Base-by-base conservation (phyloP, 2,888 invertebrate genomes). In the Orchesella flavescens region DNA sequence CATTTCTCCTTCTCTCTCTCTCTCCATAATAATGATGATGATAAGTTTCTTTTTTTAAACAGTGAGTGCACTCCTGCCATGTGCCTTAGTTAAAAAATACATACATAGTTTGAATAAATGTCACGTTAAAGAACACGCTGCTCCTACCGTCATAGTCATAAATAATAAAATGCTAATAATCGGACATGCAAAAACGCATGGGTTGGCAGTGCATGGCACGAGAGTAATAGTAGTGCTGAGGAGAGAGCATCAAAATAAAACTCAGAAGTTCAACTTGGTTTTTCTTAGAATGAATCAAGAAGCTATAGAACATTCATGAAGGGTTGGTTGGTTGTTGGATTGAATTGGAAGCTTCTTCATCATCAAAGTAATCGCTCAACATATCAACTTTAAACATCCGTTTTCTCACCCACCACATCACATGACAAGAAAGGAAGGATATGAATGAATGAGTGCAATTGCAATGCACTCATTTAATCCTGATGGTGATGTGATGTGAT, bases 361-460 rank as follows among this genome's bases (percentile, higher is more conserved):
- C 71, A 78, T 69, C n/a, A 34, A 2, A 34, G 34, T 34, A 78
- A 69, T 78, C 78, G 21, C 77, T 34, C 3, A 34, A 34, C 34
- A 34, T n/a, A n/a, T 34, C 34, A 34, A 34, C 34, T 34, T 34
- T 34, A 57, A 3, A 68, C 66, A 78, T 78, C 71, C 77, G 71
- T 78, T 78, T 78, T 78, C 77, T 61, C 77, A 78, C 24, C 19
- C n/a, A n/a, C 5, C 44, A 43, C 69, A 53, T 15, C 10, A 53
- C 53, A 34, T 34, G 34, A 7, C 34, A 34, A 34, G 2, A 34
- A n/a, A 53, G 53, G 17, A 53, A 53, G 17, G 53, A 17, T 53
- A n/a, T 53, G 15, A n/a, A n/a, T 17, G 15, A 15, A n/a, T 17
- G 15, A 15, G n/a, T 53, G 53, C 53, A n/a, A 53, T 3, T n/a